Base-by-base conservation (phyloP, 2,888 invertebrate genomes). In the Eulithis prunata region DNA sequence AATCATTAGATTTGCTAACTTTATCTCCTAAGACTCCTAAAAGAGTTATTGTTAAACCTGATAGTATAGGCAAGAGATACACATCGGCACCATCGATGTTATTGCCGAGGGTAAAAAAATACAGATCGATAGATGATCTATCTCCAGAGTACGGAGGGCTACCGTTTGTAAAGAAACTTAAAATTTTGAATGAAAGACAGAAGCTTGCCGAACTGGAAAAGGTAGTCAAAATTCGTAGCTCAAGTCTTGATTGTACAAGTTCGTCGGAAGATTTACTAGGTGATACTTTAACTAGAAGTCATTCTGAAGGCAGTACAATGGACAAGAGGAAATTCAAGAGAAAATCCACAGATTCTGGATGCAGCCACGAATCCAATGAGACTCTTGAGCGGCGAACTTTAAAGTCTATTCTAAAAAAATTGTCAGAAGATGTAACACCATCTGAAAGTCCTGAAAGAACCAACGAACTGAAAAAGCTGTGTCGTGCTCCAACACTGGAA, bases 81-180 rank as follows among this genome's bases (percentile, higher is more conserved):
- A 47, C 75, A 21, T 72, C 78, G 54, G 75, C 80, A 21, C 75
- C 82, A 58, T 85, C 85, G 47, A 85, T 85, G 75, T 75, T 91
- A 52, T 81, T 90, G 65, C 89, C 90, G 10, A 88, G 87, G 87
- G 75, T 86, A 2, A 97, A 97, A 85, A 95, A 95, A 82, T 97
- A 97, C 86, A 94, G 95, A 69, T 97, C 97, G n/a, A 96, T 97
- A 58, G 97, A 97, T 78, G 97, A 97, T 84, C 87, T 97, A 45
- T 97, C 97, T 8, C 97, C 97, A 0, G 97, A 97, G 83, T 97
- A 97, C 78, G 96, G 96, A 58, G 96, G 97, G 12, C 87, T 97
- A 66, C 97, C 97, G 0, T 97, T 97, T 81, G 97, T 97, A 0
- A 97, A 97, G 86, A 97, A 97, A 78, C 89, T 97, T 57, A 97